Evolutionary conservation across 1,140 invertebrate species (phyloP), one percentile per base, ranked within the genome.

Genomic region (Cardiocondyla obscurior): DNA sequence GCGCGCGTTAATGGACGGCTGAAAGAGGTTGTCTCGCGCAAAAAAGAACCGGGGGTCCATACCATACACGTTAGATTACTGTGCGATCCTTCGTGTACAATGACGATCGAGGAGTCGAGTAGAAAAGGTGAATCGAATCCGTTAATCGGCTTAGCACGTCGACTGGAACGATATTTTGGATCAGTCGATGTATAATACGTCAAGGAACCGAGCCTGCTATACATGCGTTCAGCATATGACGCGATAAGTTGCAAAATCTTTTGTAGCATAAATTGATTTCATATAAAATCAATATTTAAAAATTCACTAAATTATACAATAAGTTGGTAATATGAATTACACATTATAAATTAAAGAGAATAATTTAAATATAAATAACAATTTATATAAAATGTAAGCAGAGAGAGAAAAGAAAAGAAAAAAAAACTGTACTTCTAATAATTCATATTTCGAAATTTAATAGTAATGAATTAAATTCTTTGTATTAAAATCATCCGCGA

Each of bases 101-200:
- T 86, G 53, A 69, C 55, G 86, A 77, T 64, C 83, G 73, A 46
- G 67, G 70, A 67, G 72, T 69, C 77, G 69, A 57, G 46, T 84
- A 88, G 86, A 82, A 89, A 81, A 89, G 76, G 73, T 84, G 81
- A 87, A 44, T 79, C 84, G 85, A 89, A 85, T 86, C 49, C 77
- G 57, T 81, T 89, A 89, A 89, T 87, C 85, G 81, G 82, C 85
- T 89, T 83, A 88, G 84, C 85, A 79, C 73, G 72, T 70, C 60
- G 49, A 60, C 33, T 46, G 58, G 12, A 62, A 74, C 72, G 82
- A 82, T 77, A 88, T 74, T 82, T 85, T 42, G 76, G 72, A 87
- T 79, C 85, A 73, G 42, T 62, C 51, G 82, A 65, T 64, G 33
- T 72, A 46, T 42, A 65, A 77, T 77, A 49, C 16, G 22, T 79